A percentile compares a stretch with the other conserved stretches of the same genome.
Conservation (phyloP, 2,888 invertebrate species). For the Plutella xylostella region DNA sequence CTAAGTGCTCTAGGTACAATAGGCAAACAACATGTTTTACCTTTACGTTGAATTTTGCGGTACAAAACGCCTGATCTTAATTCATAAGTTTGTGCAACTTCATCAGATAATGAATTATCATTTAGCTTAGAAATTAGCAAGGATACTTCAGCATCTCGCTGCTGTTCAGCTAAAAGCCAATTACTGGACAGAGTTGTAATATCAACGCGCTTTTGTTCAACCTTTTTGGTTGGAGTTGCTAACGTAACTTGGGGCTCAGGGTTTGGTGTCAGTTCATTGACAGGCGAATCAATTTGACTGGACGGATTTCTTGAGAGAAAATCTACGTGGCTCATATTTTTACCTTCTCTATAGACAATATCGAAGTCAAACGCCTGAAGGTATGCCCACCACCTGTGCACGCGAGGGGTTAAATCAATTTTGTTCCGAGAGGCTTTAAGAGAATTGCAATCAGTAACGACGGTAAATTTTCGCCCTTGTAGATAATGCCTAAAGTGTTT, state of each 20-base stretch:
- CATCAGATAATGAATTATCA: background rate
- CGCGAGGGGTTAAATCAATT: conserved; percentile 3
- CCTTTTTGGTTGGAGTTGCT: too few species aligned
- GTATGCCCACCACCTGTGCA: conserved; percentile 14
- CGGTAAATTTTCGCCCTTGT: too few species aligned
- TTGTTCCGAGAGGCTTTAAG: too few species aligned
- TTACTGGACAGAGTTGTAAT: too few species aligned
- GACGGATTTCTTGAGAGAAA: too few species aligned
- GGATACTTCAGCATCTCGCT: conserved; percentile 6
- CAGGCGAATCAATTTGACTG: too few species aligned
- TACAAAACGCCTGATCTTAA: conserved; percentile 6
- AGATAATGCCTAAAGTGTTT: too few species aligned
- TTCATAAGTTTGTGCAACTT: conserved; percentile 6
- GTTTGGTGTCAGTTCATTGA: too few species aligned
- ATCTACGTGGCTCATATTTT: conserved; percentile 6
- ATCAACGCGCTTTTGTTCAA: too few species aligned
- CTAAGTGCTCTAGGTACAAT: conserved; percentile 1
- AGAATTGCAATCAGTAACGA: too few species aligned
- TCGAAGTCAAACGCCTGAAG: conserved; percentile 12
- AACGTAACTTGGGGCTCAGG: too few species aligned
- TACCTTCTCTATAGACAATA: conserved; percentile 7
- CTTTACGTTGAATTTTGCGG: conserved; percentile 9
- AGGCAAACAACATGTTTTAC: conserved; percentile 7
- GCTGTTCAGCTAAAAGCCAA: conserved; percentile 11
- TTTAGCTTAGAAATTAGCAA: background rate